Percentiles rank a stretch among this genome's conserved stretches.
Evolutionary conservation across 2,888 invertebrate species (phyloP).

Genomic region (Carterocephalus palaemon): DNA sequence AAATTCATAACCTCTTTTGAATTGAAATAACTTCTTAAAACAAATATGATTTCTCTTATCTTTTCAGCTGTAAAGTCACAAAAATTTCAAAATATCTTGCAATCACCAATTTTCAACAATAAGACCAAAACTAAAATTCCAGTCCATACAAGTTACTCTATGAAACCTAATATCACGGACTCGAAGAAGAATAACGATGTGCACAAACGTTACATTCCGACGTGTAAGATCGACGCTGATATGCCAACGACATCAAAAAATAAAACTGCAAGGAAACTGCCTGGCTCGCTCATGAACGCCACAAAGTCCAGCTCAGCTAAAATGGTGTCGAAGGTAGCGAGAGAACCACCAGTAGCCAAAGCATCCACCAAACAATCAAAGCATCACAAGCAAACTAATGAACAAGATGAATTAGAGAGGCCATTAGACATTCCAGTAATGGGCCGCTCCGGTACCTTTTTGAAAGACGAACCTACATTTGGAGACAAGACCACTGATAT

Average conservation of each 20-base stretch:
- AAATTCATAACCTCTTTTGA: too few relatives aligned
- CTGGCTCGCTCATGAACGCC: constrained; percentile 72
- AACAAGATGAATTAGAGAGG: constrained; percentile 28
- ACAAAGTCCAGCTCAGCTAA: constrained; percentile 80
- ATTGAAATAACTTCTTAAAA: too few relatives aligned
- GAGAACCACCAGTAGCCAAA: constrained; percentile 36
- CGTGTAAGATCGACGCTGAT: neutral
- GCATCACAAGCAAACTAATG: constrained; percentile 29
- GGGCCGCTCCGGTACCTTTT: constrained; percentile 85
- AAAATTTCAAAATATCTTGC: constrained; percentile 31
- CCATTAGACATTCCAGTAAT: constrained; percentile 49
- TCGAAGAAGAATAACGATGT: constrained; percentile 8
- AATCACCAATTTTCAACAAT: constrained; percentile 29
- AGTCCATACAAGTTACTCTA: constrained; percentile 44
- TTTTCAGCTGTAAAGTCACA: constrained; percentile 43
- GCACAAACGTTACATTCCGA: neutral
- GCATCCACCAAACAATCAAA: constrained; percentile 18
- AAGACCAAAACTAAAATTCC: constrained; percentile 58
- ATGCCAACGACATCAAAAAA: constrained; percentile 19
- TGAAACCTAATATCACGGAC: constrained; percentile 26
- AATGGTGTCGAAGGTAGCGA: constrained; percentile 60
- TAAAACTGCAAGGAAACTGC: constrained; percentile 26
- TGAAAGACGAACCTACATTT: constrained; percentile 85
- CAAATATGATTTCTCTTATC: neutral
- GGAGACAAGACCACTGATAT: constrained; percentile 51